Evolutionary conservation across 2,113 vertebrate genomes (phyloP).

Genomic region (Ornithorhynchus anatinus): DNA sequence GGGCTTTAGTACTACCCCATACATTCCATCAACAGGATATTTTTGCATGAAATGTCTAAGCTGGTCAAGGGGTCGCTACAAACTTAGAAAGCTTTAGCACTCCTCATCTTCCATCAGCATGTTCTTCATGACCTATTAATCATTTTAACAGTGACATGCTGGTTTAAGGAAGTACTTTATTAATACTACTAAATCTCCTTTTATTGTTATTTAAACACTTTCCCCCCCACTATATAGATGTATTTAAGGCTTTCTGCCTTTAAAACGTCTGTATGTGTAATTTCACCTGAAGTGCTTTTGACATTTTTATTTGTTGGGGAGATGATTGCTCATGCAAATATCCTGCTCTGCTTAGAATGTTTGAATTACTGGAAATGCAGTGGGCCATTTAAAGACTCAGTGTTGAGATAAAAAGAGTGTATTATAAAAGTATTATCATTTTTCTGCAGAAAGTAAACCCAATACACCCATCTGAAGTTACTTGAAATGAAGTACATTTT

Average conservation of each 20-base stretch:
- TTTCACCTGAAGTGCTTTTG: not conserved
- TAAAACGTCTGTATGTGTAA: conserved; percentile 27
- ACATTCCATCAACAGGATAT: conserved; percentile 25
- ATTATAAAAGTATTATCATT: not conserved
- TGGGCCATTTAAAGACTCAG: not conserved
- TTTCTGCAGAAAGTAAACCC: not conserved
- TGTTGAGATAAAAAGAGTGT: not conserved
- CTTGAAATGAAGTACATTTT: too few relatives aligned
- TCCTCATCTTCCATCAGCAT: conserved; percentile 14
- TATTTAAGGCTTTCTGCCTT: conserved; percentile 61
- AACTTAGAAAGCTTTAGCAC: conserved; percentile 10
- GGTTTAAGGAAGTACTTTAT: conserved; percentile 71
- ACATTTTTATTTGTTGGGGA: conserved; percentile 12
- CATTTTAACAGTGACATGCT: conserved; percentile 67
- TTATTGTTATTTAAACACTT: conserved; percentile 70
- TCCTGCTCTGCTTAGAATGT: not conserved
- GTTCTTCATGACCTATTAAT: conserved; percentile 60
- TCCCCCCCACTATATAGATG: conserved; percentile 58
- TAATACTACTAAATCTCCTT: conserved; percentile 68
- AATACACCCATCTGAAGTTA: too few relatives aligned
- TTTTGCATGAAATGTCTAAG: conserved; percentile 2
- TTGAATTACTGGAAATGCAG: not conserved
- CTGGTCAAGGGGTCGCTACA: conserved; percentile 33
- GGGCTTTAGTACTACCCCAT: conserved; percentile 39
- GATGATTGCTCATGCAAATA: not conserved